Conservation (phyloP, 2,797 vertebrate genomes). For the Hozukius guyotensis region DNA sequence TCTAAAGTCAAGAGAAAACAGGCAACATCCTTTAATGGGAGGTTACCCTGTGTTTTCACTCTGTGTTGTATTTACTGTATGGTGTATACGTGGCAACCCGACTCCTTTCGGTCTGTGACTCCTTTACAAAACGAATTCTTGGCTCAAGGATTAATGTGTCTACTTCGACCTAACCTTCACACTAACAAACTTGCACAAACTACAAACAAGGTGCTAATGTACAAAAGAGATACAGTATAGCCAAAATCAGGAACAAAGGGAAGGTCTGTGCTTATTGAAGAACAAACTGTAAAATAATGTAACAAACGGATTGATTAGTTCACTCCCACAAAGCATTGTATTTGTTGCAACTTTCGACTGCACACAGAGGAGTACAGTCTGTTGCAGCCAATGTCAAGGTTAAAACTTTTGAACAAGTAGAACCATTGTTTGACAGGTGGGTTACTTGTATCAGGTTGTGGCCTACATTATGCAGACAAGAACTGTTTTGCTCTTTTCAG, state of each 20-base stretch:
- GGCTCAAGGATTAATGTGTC: background rate
- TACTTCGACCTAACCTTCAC: background rate
- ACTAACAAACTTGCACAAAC: background rate
- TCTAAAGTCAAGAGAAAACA: background rate
- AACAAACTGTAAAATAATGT: background rate
- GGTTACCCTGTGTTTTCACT: no score
- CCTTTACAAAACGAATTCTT: background rate
- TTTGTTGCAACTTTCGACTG: background rate
- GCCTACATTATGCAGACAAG: background rate
- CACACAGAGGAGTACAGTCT: background rate
- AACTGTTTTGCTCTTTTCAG: background rate
- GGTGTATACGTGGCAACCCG: no score
- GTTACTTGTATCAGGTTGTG: background rate
- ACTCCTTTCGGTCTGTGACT: background rate
- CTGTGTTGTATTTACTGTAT: no score
- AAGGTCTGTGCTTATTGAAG: background rate
- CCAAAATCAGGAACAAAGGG: background rate
- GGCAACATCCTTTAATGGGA: background rate
- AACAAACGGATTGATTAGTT: no score
- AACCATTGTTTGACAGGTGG: background rate
- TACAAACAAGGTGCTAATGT: background rate
- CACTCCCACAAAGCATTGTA: background rate
- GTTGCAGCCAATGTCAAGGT: background rate
- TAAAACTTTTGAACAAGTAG: background rate
- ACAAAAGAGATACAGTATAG: no score